phyloP scores from a whole-genome alignment of 2,888 invertebrate genomes.

The Horisme vitalbata region DNA sequence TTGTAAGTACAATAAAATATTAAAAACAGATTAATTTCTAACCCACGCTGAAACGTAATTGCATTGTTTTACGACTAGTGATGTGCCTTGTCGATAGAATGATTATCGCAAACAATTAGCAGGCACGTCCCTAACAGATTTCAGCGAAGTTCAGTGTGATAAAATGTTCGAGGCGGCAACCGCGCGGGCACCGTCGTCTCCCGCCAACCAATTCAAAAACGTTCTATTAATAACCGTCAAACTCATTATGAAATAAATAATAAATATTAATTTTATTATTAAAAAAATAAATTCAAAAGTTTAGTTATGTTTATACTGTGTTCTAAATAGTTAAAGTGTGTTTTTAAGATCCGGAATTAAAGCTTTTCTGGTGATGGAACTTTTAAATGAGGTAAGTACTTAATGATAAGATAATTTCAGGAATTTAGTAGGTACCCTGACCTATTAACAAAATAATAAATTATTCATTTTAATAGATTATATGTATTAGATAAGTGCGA shows the following conservation, averaged over 20 bases:
- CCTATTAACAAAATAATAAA: too few relatives aligned
- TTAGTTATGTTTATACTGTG: slow-evolving; percentile 13
- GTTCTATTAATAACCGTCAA: slow-evolving; percentile 15
- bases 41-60: not conserved
- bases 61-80: slow-evolving; percentile 19
- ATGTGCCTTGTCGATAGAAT: slow-evolving; percentile 40
- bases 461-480: too few relatives aligned
- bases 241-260: slow-evolving; percentile 8
- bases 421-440: too few relatives aligned
- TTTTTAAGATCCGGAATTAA: slow-evolving; percentile 1
- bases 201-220: slow-evolving; percentile 67
- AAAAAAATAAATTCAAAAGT: not conserved
- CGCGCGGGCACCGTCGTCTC: slow-evolving; percentile 51
- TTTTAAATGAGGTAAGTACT: slow-evolving; percentile 45
- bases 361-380: slow-evolving; percentile 32
- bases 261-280: not conserved
- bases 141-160: slow-evolving; percentile 67
- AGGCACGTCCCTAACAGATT: slow-evolving; percentile 68
- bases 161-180: slow-evolving; percentile 67
- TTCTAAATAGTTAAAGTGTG: slow-evolving; percentile 11
- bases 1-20: not conserved
- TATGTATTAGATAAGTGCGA: too few relatives aligned
- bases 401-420: not conserved
- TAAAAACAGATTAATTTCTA: not conserved
- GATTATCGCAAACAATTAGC: slow-evolving; percentile 49